Evolutionary conservation across 1,140 invertebrate genomes (phyloP).

Genomic region (Aphelenchoides besseyi): DNA sequence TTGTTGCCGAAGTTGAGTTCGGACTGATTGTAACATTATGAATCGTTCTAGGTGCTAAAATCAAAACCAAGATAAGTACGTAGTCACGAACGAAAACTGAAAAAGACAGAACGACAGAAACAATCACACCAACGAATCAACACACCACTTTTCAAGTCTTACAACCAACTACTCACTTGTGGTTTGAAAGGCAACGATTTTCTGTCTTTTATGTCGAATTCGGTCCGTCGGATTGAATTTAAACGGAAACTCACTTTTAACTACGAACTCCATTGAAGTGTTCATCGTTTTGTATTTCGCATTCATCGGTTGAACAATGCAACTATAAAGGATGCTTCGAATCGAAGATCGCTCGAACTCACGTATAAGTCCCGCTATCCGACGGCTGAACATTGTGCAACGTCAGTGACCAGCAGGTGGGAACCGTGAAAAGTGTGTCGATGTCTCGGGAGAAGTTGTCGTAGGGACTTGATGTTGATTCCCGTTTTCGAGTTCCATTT

Average conservation of each 20-base stretch:
- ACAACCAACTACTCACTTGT: not conserved
- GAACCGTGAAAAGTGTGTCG: conserved; percentile 43
- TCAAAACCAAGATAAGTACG: conserved; percentile 1
- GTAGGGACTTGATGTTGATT: conserved; percentile 49
- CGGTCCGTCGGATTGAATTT: not conserved
- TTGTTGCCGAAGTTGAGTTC: conserved; percentile 43
- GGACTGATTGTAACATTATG: conserved; percentile 47
- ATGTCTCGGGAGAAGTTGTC: conserved; percentile 46
- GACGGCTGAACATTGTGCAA: conserved; percentile 40
- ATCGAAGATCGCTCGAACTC: too few relatives aligned
- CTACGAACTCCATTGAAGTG: conserved; percentile 53
- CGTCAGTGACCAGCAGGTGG: conserved; percentile 38
- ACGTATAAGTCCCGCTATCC: conserved; percentile 36
- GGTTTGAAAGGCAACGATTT: conserved; percentile 7
- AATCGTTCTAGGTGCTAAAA: conserved; percentile 56
- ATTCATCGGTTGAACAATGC: conserved; percentile 48
- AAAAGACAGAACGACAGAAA: not conserved
- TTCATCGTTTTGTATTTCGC: conserved; percentile 44
- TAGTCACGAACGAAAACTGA: not conserved
- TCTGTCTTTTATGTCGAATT: conserved; percentile 16
- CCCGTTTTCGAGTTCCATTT: conserved; percentile 52
- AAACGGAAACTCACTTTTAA: conserved; percentile 52
- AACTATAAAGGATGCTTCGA: too few relatives aligned
- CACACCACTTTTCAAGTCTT: not conserved
- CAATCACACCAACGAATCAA: not conserved